A percentile compares a stretch with the other conserved stretches of the same genome.
Evolutionary conservation across 2,797 vertebrate species (phyloP).

Genomic region (Prionace glauca): DNA sequence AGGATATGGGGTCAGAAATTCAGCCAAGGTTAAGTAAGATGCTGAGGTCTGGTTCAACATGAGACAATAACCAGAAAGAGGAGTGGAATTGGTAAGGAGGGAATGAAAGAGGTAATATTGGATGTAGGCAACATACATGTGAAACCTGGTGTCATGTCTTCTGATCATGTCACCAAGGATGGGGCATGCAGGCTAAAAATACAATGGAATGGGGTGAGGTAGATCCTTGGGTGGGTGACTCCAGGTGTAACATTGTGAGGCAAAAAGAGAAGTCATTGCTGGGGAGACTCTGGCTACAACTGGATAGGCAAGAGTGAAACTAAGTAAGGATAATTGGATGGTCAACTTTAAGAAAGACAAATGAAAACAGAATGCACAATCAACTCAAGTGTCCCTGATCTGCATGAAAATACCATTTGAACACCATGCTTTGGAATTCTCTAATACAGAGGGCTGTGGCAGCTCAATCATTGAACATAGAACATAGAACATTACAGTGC

Average conservation of each 20-base stretch:
- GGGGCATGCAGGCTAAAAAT: not conserved
- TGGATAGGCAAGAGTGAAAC: not conserved
- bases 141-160: not conserved
- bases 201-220: not conserved
- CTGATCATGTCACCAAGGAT: not conserved
- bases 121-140: not conserved
- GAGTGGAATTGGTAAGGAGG: not conserved
- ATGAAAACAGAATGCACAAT: not conserved
- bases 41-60: not conserved
- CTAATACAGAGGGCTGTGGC: no score
- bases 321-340: not conserved
- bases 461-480: no score
- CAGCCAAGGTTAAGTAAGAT: not conserved
- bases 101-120: not conserved
- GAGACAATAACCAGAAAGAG: not conserved
- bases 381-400: no score
- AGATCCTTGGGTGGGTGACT: not conserved
- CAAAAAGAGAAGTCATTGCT: not conserved
- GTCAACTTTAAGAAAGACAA: not conserved
- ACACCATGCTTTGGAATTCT: not conserved
- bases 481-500: no score
- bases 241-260: not conserved
- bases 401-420: not conserved
- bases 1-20: not conserved
- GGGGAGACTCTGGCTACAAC: not conserved